These are phyloP conservation scores for Syngnathus scovelli DNA, from an alignment of 2,113 vertebrate genomes.

Conservation along the genomic window DNA sequence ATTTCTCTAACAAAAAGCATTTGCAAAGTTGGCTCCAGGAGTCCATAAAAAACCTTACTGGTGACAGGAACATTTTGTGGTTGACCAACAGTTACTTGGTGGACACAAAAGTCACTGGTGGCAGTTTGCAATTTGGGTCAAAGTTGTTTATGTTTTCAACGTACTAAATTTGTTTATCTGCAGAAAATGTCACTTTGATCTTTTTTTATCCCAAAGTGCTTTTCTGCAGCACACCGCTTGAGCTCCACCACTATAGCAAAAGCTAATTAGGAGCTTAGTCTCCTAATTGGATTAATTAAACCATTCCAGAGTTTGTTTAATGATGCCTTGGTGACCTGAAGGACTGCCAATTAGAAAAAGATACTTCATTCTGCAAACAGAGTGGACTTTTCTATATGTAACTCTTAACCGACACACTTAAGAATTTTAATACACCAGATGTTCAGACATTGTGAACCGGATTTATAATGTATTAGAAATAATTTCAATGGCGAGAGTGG, in stretches of 20 bases:
- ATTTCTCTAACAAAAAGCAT: not conserved
- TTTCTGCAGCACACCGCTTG: constrained; percentile 19
- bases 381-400: not conserved
- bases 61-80: not conserved
- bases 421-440: too few relatives aligned
- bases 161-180: constrained; percentile 42
- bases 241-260: constrained; percentile 36
- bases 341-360: constrained; percentile 28
- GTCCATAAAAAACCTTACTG: not conserved
- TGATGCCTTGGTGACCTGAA: constrained; percentile 45
- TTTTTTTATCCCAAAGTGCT: constrained; percentile 1
- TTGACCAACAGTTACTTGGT: constrained; percentile 8
- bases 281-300: constrained; percentile 66
- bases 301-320: constrained; percentile 55
- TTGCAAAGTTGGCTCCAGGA: not conserved
- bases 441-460: too few relatives aligned
- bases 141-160: constrained; percentile 37
- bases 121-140: constrained; percentile 47
- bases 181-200: constrained; percentile 19
- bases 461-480: too few relatives aligned
- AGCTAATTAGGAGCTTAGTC: constrained; percentile 41
- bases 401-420: too few relatives aligned
- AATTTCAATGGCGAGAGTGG: too few relatives aligned
- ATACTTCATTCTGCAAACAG: not conserved
- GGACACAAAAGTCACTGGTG: constrained; percentile 18